A percentile compares a stretch with the other conserved stretches of the same genome.
These are phyloP conservation scores for Lycodopsis pacificus DNA, from an alignment of 2,797 vertebrate species.

Conservation along the genomic window DNA sequence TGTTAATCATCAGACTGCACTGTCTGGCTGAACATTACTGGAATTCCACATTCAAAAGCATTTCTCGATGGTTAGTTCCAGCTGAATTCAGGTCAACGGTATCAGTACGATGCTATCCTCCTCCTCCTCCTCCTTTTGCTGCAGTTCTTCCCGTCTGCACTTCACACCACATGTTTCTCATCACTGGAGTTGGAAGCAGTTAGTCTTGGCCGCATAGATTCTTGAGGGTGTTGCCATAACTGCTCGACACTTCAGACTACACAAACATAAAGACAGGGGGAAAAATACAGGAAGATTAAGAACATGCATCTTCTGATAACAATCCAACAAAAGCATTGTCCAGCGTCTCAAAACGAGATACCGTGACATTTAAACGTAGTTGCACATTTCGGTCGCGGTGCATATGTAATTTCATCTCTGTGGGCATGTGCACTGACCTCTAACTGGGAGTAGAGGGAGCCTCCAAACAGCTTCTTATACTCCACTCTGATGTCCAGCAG, in stretches of 20 bases:
- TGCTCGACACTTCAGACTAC: slow-evolving; percentile 82
- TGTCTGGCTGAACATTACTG: slow-evolving; percentile 20
- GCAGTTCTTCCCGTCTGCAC: neutral
- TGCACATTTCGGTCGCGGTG: neutral
- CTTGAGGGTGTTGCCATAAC: slow-evolving; percentile 70
- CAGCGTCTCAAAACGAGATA: neutral
- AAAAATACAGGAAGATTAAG: neutral
- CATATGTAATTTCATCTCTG: neutral
- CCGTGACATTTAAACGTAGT: neutral
- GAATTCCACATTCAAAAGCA: slow-evolving; percentile 27
- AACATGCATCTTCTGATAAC: neutral
- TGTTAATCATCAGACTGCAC: neutral
- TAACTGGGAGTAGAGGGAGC: slow-evolving; percentile 83
- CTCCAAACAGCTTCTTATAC: slow-evolving; percentile 89
- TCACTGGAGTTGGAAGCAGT: slow-evolving; percentile 19
- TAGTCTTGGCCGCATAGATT: slow-evolving; percentile 80
- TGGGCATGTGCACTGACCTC: slow-evolving; percentile 76
- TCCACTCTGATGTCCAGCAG: slow-evolving; percentile 89
- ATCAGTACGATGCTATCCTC: neutral
- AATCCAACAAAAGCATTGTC: neutral
- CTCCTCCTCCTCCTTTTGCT: neutral
- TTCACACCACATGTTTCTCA: slow-evolving; percentile 31
- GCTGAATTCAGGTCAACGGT: neutral
- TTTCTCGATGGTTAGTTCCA: slow-evolving; percentile 21
- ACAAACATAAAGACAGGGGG: slow-evolving; percentile 13